Conservation (phyloP, 2,113 vertebrate genomes). For the Spheniscus mendiculus region DNA sequence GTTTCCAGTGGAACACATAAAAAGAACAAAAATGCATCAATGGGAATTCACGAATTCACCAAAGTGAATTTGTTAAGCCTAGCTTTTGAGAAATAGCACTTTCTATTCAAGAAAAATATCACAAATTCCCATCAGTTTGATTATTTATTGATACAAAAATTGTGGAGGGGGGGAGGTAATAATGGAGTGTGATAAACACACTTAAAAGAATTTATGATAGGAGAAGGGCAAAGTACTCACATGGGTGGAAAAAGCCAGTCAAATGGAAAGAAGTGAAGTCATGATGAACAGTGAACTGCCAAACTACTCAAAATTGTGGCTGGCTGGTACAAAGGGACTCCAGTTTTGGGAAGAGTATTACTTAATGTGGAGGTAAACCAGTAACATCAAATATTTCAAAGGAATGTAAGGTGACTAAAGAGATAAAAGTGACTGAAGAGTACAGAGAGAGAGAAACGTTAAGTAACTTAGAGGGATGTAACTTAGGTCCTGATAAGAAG, state of each 20-base stretch:
- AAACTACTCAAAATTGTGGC: neutral
- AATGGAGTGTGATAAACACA: neutral
- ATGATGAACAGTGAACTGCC: neutral
- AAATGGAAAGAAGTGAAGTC: slow-evolving; percentile 1
- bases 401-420: neutral
- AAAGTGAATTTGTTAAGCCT: neutral
- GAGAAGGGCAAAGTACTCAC: neutral
- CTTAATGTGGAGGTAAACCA: neutral
- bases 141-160: neutral
- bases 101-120: neutral
- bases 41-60: neutral
- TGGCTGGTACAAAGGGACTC: neutral
- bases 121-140: neutral
- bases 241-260: neutral
- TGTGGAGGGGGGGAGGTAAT: neutral
- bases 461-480: neutral
- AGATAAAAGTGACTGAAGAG: neutral
- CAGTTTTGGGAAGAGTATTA: neutral
- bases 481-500: neutral
- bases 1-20: neutral
- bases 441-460: neutral
- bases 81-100: neutral
- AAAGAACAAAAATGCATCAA: neutral
- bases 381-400: neutral
- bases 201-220: neutral